phyloP scores from a whole-genome alignment of 2,797 vertebrate genomes.

The Monodelphis domestica region DNA sequence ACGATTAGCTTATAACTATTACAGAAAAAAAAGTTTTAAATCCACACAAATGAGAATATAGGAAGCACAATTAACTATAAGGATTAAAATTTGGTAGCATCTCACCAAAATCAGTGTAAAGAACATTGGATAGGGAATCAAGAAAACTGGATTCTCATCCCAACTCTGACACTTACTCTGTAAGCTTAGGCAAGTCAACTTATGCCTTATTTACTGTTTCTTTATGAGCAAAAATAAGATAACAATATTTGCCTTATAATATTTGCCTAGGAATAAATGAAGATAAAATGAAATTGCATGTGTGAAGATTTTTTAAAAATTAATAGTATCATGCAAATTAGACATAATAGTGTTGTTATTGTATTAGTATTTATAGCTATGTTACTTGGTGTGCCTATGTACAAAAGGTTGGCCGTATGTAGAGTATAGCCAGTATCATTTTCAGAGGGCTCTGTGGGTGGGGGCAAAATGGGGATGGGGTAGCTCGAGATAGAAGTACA shows the following conservation, averaged over 20 bases:
- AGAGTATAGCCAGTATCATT: background rate
- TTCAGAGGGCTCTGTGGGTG: background rate
- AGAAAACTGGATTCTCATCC: background rate
- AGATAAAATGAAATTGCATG: background rate
- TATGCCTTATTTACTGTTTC: background rate
- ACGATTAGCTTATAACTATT: constrained; percentile 13
- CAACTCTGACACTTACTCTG: background rate
- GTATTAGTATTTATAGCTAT: background rate
- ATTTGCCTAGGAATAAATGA: background rate
- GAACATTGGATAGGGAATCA: background rate
- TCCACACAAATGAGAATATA: constrained; percentile 4
- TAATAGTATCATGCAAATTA: background rate
- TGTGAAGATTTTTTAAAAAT: background rate
- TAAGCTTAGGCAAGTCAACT: background rate
- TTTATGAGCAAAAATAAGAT: background rate
- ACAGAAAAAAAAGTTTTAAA: background rate
- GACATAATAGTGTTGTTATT: background rate
- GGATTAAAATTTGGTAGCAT: background rate
- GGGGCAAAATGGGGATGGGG: background rate
- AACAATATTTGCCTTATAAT: background rate
- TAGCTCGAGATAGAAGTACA: background rate
- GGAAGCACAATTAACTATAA: background rate
- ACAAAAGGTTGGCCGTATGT: background rate
- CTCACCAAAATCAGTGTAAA: background rate
- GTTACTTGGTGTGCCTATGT: background rate